These are phyloP conservation scores for Pandemis corylana DNA, from an alignment of 2,888 invertebrate genomes.

Conservation along the genomic window DNA sequence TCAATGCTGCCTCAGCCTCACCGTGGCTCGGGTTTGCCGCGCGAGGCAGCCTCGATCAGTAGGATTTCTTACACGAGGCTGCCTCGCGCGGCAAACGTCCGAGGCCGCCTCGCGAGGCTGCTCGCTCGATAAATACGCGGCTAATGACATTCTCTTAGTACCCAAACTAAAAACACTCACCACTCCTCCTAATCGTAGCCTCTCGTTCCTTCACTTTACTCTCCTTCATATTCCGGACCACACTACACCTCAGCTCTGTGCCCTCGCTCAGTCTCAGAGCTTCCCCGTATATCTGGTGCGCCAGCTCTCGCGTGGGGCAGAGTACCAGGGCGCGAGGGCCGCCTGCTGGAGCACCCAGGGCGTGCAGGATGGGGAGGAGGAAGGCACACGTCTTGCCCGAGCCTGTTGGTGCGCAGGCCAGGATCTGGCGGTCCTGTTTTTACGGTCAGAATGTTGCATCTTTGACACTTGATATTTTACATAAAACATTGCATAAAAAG, in stretches of 20 bases:
- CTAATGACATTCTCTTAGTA: no score
- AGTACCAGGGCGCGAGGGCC: slow-evolving; percentile 95
- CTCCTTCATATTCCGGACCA: slow-evolving; percentile 91
- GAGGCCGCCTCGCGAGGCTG: no score
- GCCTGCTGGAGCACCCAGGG: slow-evolving; percentile 87
- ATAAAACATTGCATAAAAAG: no score
- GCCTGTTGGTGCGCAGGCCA: slow-evolving; percentile 98
- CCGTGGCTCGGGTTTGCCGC: no score
- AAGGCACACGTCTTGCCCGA: slow-evolving; percentile 99
- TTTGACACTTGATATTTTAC: no score
- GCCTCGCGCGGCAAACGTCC: no score
- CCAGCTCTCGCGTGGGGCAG: slow-evolving; percentile 97
- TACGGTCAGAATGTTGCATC: no score
- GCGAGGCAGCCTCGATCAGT: no score
- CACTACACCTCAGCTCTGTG: slow-evolving; percentile 89
- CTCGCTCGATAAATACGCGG: no score
- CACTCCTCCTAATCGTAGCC: slow-evolving; percentile 91
- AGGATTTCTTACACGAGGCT: no score
- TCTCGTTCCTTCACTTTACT: slow-evolving; percentile 89
- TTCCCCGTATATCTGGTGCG: slow-evolving; percentile 95
- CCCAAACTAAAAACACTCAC: slow-evolving; percentile 69
- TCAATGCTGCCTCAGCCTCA: no score
- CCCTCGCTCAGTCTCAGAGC: slow-evolving; percentile 90
- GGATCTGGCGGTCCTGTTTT: slow-evolving; percentile 89
- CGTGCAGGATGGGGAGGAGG: slow-evolving; percentile 93